Conservation (phyloP, 2,113 vertebrate genomes). For the Hypanus sabinus region DNA sequence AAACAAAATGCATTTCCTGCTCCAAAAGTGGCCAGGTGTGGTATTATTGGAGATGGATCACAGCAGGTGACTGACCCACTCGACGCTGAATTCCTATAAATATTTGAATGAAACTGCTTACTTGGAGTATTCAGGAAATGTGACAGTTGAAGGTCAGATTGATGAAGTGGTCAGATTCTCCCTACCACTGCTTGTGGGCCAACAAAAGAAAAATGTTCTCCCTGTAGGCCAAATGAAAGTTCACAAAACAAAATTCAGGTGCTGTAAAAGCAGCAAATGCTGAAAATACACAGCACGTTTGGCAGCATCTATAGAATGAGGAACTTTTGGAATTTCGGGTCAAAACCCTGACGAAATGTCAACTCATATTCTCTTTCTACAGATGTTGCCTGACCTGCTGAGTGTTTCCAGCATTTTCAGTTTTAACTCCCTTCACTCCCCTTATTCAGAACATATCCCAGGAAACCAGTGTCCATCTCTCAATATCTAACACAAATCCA, state of each 20-base stretch:
- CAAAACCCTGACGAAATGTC: no score
- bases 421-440: background rate
- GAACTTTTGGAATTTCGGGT: no score
- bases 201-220: background rate
- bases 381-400: no score
- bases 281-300: no score
- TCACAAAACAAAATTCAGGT: no score
- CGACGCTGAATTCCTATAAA: background rate
- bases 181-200: background rate
- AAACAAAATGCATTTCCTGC: background rate
- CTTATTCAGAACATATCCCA: background rate
- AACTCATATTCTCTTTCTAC: no score
- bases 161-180: background rate
- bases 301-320: no score
- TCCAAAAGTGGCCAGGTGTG: background rate
- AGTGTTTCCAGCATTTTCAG: no score
- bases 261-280: no score
- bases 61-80: background rate
- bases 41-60: background rate
- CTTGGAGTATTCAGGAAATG: background rate
- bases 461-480: no score
- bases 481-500: no score
- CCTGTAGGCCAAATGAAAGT: no score
- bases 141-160: background rate
- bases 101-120: background rate